These are phyloP conservation scores for Odontomyia ornata DNA, from an alignment of 2,888 invertebrate genomes.

Conservation along the genomic window DNA sequence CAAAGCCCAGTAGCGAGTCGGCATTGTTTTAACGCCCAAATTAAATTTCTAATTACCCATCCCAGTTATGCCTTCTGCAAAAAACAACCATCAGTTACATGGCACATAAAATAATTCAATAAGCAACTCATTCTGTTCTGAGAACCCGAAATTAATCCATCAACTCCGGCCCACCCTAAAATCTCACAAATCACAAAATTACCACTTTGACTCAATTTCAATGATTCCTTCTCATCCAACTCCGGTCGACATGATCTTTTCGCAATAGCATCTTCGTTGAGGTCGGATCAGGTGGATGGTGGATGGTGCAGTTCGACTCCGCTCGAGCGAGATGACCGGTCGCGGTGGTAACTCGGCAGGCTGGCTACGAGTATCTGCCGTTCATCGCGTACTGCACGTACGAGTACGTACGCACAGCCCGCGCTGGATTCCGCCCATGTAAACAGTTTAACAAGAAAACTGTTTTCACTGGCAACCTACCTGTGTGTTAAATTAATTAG, in stretches of 20 bases:
- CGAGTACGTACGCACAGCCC: conserved; percentile 19
- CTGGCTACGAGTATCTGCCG: not conserved
- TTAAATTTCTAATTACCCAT: not conserved
- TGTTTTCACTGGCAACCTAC: conserved; percentile 48
- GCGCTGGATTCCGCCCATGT: conserved; percentile 47
- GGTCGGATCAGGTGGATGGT: not conserved
- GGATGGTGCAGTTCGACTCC: no score
- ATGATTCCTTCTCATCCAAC: conserved; percentile 38
- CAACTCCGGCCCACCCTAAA: conserved; percentile 47
- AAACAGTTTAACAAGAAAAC: conserved; percentile 50
- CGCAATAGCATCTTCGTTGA: not conserved
- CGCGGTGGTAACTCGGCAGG: not conserved
- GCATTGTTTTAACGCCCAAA: not conserved
- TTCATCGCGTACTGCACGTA: not conserved
- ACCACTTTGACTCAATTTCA: conserved; percentile 47
- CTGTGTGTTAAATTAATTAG: conserved; percentile 51
- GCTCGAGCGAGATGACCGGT: not conserved
- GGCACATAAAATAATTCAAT: not conserved
- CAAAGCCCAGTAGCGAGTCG: not conserved
- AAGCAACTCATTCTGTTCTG: not conserved
- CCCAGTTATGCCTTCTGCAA: not conserved
- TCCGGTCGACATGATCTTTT: not conserved
- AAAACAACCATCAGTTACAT: not conserved
- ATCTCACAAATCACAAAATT: conserved; percentile 49
- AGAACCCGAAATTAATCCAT: conserved; percentile 48